These are phyloP conservation scores for Spea multiplicata DNA, from an alignment of 2,113 vertebrate genomes.

Conservation along the genomic window DNA sequence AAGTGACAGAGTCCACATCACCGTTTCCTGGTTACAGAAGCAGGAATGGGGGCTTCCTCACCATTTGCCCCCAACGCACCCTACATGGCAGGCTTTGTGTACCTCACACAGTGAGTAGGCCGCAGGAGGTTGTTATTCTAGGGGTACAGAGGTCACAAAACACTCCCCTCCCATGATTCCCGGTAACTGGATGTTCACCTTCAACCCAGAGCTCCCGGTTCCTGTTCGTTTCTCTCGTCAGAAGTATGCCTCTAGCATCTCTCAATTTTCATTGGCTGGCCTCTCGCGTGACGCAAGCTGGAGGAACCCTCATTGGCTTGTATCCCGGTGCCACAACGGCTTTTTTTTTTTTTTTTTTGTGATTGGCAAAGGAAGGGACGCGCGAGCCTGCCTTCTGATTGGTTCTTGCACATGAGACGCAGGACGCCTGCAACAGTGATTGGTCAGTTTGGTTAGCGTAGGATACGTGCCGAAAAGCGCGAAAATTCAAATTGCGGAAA, in stretches of 20 bases:
- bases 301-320: not conserved
- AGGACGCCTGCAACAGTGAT: constrained; percentile 45
- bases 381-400: not conserved
- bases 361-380: not conserved
- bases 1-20: too few relatives aligned
- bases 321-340: not conserved
- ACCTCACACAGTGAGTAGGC: too few relatives aligned
- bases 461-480: constrained; percentile 68
- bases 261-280: not conserved
- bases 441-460: constrained; percentile 61
- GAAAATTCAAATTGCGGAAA: constrained; percentile 86
- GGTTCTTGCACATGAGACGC: constrained; percentile 15
- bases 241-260: not conserved
- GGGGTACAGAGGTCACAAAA: too few relatives aligned
- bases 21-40: too few relatives aligned
- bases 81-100: too few relatives aligned
- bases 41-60: too few relatives aligned
- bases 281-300: not conserved
- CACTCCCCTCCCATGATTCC: not conserved
- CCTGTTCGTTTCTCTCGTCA: not conserved
- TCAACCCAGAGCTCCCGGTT: not conserved
- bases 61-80: too few relatives aligned
- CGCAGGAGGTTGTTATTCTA: too few relatives aligned
- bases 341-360: too few relatives aligned
- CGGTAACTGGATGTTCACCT: not conserved